Evolutionary conservation across 2,888 invertebrate species (phyloP), one percentile per base, ranked within the genome.

Genomic region (Parochlus steinenii): DNA sequence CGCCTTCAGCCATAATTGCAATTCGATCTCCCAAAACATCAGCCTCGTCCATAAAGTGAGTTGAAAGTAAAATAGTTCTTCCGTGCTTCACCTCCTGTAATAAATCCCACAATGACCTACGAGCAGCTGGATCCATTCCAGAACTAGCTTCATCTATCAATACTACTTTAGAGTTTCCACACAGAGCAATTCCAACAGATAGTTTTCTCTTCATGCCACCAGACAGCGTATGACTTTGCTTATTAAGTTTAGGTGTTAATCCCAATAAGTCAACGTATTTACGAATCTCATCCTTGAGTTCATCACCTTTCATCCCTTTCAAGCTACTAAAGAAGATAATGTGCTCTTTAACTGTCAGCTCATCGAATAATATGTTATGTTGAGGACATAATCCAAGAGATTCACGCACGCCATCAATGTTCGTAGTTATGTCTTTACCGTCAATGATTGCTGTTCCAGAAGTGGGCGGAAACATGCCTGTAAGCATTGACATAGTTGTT

Each of bases 1-100:
- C 66, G 1, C 87, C 87, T 30, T 71, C 71, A 3, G 82, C 73
- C 81, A 89, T 81, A 39, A 89, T 86, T 6, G 83, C 86, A 43
- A 87, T 82, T 26, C 85, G 65, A 56, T 87, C 87, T 1, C 86
- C 87, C 3, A 87, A 63, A 26, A 80, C 64, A 55, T 89, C 87
- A 2, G 87, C 87, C 57, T 89, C 87, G 48, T 87, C 87, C 86
- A 87, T 87, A 52, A 82, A 85, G 55, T 87, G 82, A 0, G 83
- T 78, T 0, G 80, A 76, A 36, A 83, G 58, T 31, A 83, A 63
- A 54, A 83, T 71, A 1, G 80, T 74, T 7, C 79, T 64, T 32
- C 70, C 67, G 49, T 60, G 61, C 46, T 76, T 72, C 44, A 74
- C 67, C 45, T 60, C 61, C 52, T 74, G 71, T 38, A 85, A 55